Conservation (phyloP, 2,797 vertebrate genomes). For the Nannoperca obscura region DNA sequence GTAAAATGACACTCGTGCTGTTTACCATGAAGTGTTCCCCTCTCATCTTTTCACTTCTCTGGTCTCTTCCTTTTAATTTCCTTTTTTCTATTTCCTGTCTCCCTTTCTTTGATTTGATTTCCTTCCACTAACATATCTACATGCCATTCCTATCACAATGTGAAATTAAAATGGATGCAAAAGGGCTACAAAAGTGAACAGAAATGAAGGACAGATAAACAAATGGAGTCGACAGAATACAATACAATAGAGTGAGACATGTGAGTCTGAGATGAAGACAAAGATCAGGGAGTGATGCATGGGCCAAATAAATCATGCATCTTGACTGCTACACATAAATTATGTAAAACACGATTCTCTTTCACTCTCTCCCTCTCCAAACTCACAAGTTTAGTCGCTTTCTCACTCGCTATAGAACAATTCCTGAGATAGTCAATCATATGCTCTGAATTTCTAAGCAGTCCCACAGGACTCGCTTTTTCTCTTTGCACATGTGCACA, state of each 20-base stretch:
- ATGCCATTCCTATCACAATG: slow-evolving; percentile 8
- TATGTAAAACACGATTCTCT: slow-evolving; percentile 54
- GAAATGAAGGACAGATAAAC: slow-evolving; percentile 21
- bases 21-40: slow-evolving; percentile 40
- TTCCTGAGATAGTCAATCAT: slow-evolving; percentile 55
- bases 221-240: slow-evolving; percentile 17
- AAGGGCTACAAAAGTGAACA: slow-evolving; percentile 4
- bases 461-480: slow-evolving; percentile 42
- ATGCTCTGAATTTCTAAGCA: slow-evolving; percentile 40
- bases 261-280: slow-evolving; percentile 18
- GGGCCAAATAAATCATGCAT: slow-evolving; percentile 33
- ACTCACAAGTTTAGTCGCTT: slow-evolving; percentile 23
- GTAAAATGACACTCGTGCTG: slow-evolving; percentile 41
- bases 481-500: slow-evolving; percentile 1
- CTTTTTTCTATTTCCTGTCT: background rate
- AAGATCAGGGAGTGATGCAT: slow-evolving; percentile 37
- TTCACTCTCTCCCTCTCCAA: slow-evolving; percentile 30
- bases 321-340: slow-evolving; percentile 62
- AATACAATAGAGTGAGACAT: background rate
- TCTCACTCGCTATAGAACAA: slow-evolving; percentile 24
- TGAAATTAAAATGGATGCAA: slow-evolving; percentile 11
- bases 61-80: slow-evolving; percentile 7
- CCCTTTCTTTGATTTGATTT: slow-evolving; percentile 67
- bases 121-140: slow-evolving; percentile 18
- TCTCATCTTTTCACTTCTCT: slow-evolving; percentile 17